Evolutionary conservation across 2,888 invertebrate species (phyloP), one percentile per base, ranked within the genome.

Genomic region (Pristionchus japonicus): DNA sequence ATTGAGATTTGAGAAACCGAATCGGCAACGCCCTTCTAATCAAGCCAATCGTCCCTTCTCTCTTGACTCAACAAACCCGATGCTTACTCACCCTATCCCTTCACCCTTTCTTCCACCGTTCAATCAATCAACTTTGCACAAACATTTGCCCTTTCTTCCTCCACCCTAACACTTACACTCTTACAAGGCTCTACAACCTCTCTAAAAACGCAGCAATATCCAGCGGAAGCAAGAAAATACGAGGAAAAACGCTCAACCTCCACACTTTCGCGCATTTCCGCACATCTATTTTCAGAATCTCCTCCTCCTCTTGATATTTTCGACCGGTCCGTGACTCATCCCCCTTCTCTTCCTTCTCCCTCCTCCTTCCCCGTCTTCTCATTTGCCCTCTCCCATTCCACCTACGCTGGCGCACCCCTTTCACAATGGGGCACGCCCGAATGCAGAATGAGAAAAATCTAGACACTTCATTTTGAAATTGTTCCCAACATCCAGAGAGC

Each of bases 241-340:
- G 23, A 20, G 9, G n/a, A 1, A n/a, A 0, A 57, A 57, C 27
- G 11, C 11, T 11, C 11, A 34, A 70, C 37, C 3, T 20, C 3
- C 1, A 70, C 6, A 2, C n/a, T n/a, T n/a, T n/a, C 37, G 34
- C 70, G 0, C 17, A 40, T 20, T 70, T 70, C 31, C 70, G n/a
- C 77, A n/a, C n/a, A 31, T 77, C 77, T 47, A 77, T 77, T 77
- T 74, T 77, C 77, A 77, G 77, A 47, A 77, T n/a, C 1, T 57
- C 31, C 67, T 47, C 27, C 77, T n/a, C 43, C 40, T n/a, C n/a
- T n/a, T n/a, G n/a, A 40, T 40, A 37, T 27, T 77, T 20, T 43
- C 70, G 70, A 70, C 70, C 70, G 70, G 70, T 70, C 70, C 15
- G 7, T 77, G 43, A 77, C 13, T 77, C 77, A 77, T 52, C 52